Conservation (phyloP, 1,140 invertebrate species). For the Conopomorpha cramerella region DNA sequence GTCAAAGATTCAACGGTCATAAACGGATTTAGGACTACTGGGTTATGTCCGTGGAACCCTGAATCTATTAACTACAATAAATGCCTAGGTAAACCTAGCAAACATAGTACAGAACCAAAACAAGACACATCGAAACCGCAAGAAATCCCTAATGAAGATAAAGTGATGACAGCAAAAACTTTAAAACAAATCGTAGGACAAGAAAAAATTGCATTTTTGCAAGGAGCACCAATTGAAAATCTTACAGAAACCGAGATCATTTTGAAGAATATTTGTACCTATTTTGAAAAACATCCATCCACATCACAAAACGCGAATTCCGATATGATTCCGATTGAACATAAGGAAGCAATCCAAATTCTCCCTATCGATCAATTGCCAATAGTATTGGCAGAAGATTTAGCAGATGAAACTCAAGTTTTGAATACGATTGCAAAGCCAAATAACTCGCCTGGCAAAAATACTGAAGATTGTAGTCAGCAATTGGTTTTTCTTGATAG, state of each 20-base stretch:
- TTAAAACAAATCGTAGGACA: not conserved
- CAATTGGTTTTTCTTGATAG: not conserved
- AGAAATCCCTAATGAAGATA: not conserved
- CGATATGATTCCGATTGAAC: not conserved
- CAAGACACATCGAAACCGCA: not conserved
- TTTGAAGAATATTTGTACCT: not conserved
- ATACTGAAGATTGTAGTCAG: not conserved
- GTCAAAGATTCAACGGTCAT: constrained; percentile 8
- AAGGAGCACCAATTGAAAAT: not conserved
- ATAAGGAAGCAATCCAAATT: not conserved
- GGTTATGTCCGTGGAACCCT: constrained; percentile 8
- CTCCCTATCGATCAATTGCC: not conserved
- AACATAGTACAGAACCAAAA: not conserved
- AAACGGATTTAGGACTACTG: constrained; percentile 14
- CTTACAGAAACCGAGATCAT: not conserved
- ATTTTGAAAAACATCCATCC: not conserved
- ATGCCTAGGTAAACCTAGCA: constrained; percentile 4
- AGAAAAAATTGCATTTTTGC: not conserved
- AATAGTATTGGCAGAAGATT: not conserved
- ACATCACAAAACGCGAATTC: too few relatives aligned
- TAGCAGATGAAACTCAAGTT: too few relatives aligned
- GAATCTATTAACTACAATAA: constrained; percentile 7
- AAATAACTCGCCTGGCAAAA: not conserved
- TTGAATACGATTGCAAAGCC: not conserved
- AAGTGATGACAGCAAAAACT: not conserved